A percentile compares a stretch with the other conserved stretches of the same genome.
phyloP scores from a whole-genome alignment of 1,140 invertebrate species.

The Lepidurus packardi region DNA sequence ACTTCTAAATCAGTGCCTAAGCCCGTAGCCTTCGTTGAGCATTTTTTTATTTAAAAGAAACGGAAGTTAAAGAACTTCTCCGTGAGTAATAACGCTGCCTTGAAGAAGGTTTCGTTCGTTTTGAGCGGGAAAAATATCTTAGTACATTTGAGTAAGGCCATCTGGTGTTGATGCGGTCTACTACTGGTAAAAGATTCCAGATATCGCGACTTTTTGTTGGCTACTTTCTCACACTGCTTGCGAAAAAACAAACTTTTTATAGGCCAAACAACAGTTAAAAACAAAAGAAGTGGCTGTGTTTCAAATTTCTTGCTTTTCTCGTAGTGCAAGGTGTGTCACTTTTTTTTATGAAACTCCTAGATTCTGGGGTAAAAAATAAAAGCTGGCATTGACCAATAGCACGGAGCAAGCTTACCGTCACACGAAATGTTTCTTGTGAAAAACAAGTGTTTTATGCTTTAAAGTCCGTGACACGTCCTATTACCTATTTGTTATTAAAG shows the following conservation, averaged over 20 bases:
- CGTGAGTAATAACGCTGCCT: neutral
- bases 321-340: slow-evolving; percentile 14
- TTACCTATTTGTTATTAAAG: no score
- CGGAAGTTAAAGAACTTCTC: neutral
- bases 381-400: neutral
- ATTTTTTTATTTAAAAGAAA: neutral
- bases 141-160: neutral
- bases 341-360: neutral
- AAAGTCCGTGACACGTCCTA: no score
- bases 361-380: neutral
- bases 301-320: slow-evolving; percentile 12
- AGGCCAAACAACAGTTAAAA: slow-evolving; percentile 13
- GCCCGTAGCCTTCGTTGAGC: neutral
- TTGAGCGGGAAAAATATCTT: neutral
- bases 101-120: neutral
- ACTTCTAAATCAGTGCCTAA: slow-evolving; percentile 7
- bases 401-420: no score
- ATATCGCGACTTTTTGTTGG: neutral
- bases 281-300: neutral
- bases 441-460: no score
- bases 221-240: neutral
- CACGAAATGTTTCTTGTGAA: no score
- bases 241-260: neutral
- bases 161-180: neutral
- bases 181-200: neutral